Base-by-base conservation (phyloP, 2,113 vertebrate genomes). In the Fregata magnificens region DNA sequence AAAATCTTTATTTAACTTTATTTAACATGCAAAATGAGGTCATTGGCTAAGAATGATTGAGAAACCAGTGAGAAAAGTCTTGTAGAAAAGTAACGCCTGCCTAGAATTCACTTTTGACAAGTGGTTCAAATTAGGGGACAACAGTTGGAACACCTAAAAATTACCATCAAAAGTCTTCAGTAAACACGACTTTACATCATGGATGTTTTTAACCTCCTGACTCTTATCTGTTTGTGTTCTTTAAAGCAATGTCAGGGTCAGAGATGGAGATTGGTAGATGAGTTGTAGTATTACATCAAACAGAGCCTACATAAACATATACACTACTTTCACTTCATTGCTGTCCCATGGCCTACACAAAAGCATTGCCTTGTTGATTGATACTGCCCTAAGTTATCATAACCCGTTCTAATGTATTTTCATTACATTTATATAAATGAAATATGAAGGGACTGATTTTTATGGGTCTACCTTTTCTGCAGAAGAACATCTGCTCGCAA, bases 281-380 rank as follows among this genome's bases (percentile, higher is more conserved):
- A 89, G 87, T 83, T 96, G 93, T 86, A 92, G 90, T 96, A 96
- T 96, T 96, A 92, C 85, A 92, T 93, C 84, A 95, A 90, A 93
- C 82, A 79, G 53, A 90, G 20, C 50, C 72, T 82, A 67, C 71
- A 81, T 82, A 78, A 95, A 83, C 71, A 65, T 71, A 89, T 56
- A 72, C 21, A 29, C 38, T 67, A 13, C 36, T 74, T 85, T 62
- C 49, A 53, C 82, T 93, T 93, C 71, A 52, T 40, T 47, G 45
- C 52, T 66, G 42, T 65, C 25, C 65, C 34, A 8, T 3, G 50
- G 22, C 29, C 82, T 50, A 26, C 22, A 80, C 3, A 10, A 86
- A 90, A 81, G 11, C n/a, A 58, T 52, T 70, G 44, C 34, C 56
- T 73, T 61, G 13, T 61, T 86, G n/a, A 76, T 12, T 88, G 36